Percentiles rank a stretch among this genome's conserved stretches.
phyloP scores from a whole-genome alignment of 1,140 invertebrate genomes.

The Sarcophaga bullata region DNA sequence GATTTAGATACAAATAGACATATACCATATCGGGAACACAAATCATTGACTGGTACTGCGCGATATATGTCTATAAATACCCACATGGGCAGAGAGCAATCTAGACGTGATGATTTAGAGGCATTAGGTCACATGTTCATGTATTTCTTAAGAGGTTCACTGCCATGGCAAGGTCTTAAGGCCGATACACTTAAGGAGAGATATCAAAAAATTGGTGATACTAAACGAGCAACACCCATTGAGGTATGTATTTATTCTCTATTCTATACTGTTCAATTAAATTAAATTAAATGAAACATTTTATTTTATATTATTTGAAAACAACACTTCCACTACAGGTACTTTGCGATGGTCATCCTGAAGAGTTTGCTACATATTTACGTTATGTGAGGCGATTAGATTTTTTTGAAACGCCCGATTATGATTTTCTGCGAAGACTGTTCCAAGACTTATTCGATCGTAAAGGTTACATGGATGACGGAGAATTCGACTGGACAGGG shows the following conservation, averaged over 20 bases:
- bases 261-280: neutral
- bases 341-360: constrained; percentile 97
- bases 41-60: constrained; percentile 96
- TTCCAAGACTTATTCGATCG: constrained; percentile 95
- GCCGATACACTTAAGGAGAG: constrained; percentile 99
- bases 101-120: constrained; percentile 98
- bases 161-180: constrained; percentile 99
- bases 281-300: constrained; percentile 16
- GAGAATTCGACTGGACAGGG: constrained; percentile 98
- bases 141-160: constrained; percentile 98
- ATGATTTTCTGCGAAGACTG: constrained; percentile 96
- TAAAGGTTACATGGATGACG: constrained; percentile 92
- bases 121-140: constrained; percentile 99
- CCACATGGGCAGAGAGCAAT: constrained; percentile 99
- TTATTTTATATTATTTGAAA: neutral
- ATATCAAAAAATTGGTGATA: constrained; percentile 99
- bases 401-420: constrained; percentile 99
- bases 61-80: constrained; percentile 99
- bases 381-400: constrained; percentile 96
- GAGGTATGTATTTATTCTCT: constrained; percentile 70
- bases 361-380: constrained; percentile 97
- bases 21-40: constrained; percentile 99
- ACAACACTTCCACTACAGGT: constrained; percentile 65
- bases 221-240: constrained; percentile 97
- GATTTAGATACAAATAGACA: constrained; percentile 99